Conservation (phyloP, 2,113 vertebrate genomes). For the Girardinichthys multiradiatus region DNA sequence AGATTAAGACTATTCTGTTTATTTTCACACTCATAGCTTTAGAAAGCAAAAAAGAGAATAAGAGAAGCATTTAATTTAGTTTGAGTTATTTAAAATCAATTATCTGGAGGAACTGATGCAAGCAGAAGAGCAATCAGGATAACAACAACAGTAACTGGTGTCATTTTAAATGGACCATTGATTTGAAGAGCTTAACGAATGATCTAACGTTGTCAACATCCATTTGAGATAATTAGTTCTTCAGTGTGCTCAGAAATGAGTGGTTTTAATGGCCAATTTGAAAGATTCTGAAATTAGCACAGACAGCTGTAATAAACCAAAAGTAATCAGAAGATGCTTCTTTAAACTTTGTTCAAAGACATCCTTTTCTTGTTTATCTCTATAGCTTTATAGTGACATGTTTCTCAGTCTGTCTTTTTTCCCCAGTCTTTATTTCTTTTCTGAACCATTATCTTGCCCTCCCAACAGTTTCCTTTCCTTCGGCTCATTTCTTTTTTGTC, state of each 20-base stretch:
- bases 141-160: constrained; percentile 19
- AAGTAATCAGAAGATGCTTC: constrained; percentile 1
- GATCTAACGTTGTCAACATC: constrained; percentile 42
- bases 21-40: neutral
- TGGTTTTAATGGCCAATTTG: constrained; percentile 35
- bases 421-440: neutral
- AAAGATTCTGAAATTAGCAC: constrained; percentile 46
- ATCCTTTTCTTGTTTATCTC: neutral
- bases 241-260: constrained; percentile 40
- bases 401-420: neutral
- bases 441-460: neutral
- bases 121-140: neutral
- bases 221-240: constrained; percentile 55
- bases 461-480: neutral
- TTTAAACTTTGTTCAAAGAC: constrained; percentile 11
- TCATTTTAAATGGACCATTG: constrained; percentile 39
- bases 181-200: constrained; percentile 48
- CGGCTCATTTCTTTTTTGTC: constrained; percentile 12
- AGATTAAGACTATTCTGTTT: neutral
- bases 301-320: constrained; percentile 13
- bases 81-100: neutral
- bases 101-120: neutral
- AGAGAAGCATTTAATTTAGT: neutral
- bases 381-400: neutral
- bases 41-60: neutral